Percentiles rank a stretch among this genome's conserved stretches.
Evolutionary conservation across 30 jellyfish, hydroid and myxozoan genomes (phyloP).

Genomic region (Aurelia sp.): DNA sequence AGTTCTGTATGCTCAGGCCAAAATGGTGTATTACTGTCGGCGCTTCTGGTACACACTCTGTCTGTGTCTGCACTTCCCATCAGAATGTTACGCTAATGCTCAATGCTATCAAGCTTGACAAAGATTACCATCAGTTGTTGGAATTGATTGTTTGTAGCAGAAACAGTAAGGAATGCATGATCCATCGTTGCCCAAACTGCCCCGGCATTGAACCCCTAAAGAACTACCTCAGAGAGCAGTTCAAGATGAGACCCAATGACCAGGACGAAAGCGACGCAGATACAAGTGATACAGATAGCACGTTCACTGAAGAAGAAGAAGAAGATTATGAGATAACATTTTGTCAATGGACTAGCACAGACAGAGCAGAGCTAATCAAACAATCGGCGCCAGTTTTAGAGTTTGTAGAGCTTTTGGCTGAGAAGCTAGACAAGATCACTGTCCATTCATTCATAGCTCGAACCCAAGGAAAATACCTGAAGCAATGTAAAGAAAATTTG

Average conservation of each 20-base stretch:
- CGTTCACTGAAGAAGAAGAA: too few relatives aligned
- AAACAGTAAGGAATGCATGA: slow-evolving; percentile 49
- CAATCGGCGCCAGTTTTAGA: too few relatives aligned
- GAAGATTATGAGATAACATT: too few relatives aligned
- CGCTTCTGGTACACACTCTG: slow-evolving; percentile 83
- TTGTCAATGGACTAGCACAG: too few relatives aligned
- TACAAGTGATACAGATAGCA: background rate
- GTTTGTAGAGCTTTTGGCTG: background rate
- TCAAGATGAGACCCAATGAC: background rate
- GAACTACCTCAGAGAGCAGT: background rate
- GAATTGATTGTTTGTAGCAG: slow-evolving; percentile 13
- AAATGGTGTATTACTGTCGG: slow-evolving; percentile 83
- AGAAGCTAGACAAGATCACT: slow-evolving; percentile 59
- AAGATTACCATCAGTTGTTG: slow-evolving; percentile 1
- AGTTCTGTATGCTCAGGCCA: slow-evolving; percentile 75
- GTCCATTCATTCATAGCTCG: slow-evolving; percentile 72
- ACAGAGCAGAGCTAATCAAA: too few relatives aligned
- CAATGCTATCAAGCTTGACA: slow-evolving; percentile 10
- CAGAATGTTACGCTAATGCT: slow-evolving; percentile 69
- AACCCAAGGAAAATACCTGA: slow-evolving; percentile 49
- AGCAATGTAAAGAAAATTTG: slow-evolving; percentile 24
- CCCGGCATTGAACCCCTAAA: slow-evolving; percentile 2
- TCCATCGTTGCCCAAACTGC: slow-evolving; percentile 52
- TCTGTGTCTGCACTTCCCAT: slow-evolving; percentile 83
- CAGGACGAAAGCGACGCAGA: background rate